phyloP scores from a whole-genome alignment of 2,888 invertebrate genomes.

The Phorcus lineatus region DNA sequence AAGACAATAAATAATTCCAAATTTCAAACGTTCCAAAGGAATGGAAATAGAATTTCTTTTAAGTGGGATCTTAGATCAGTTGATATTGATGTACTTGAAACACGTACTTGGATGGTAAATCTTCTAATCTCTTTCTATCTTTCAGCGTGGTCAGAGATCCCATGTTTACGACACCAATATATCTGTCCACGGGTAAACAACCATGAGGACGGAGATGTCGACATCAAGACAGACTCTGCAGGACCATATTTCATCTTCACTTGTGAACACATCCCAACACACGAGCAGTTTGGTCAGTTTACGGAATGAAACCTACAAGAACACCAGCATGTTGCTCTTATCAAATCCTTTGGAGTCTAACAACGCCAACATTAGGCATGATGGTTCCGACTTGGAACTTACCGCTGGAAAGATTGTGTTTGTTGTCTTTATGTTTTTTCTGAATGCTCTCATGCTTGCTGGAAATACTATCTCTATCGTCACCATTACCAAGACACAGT shows the following conservation, averaged over 20 bases:
- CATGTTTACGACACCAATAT: conserved; percentile 14
- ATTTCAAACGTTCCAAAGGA: too few species aligned
- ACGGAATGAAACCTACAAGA: neutral
- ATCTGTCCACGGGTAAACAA: conserved; percentile 6
- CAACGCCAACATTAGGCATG: conserved; percentile 33
- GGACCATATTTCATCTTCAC: neutral
- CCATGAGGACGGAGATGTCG: neutral
- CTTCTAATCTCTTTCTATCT: neutral
- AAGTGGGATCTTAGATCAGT: too few species aligned
- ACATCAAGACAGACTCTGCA: neutral
- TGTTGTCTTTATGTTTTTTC: conserved; percentile 41
- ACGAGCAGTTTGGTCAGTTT: neutral
- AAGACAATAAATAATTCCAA: too few species aligned
- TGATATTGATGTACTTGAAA: too few species aligned
- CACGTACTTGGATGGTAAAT: too few species aligned
- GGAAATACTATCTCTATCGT: conserved; percentile 52
- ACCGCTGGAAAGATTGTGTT: conserved; percentile 39
- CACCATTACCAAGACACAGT: conserved; percentile 44
- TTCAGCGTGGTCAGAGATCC: neutral
- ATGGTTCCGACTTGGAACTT: conserved; percentile 42
- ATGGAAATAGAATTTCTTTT: too few species aligned
- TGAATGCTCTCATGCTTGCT: conserved; percentile 50
- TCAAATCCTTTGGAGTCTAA: neutral
- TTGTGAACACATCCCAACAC: neutral
- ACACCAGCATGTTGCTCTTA: neutral